Conservation (phyloP, 2,113 vertebrate genomes). For the Acrocephalus arundinaceus region DNA sequence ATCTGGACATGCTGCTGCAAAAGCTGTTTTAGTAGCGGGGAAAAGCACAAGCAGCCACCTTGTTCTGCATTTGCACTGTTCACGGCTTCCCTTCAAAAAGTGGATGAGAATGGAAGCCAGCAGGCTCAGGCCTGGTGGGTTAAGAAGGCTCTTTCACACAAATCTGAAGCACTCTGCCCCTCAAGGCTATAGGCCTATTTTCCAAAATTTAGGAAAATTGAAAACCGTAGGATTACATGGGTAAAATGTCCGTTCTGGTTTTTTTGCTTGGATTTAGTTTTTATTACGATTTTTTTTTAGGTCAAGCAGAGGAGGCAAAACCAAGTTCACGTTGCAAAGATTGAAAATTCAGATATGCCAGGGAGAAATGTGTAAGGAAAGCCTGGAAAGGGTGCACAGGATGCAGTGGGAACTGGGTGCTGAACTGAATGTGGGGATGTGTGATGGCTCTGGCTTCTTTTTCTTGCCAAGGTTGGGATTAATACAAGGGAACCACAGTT, state of each 20-base stretch:
- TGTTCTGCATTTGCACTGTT: not conserved
- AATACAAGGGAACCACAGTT: too few species aligned
- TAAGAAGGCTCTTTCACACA: not conserved
- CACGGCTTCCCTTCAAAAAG: not conserved
- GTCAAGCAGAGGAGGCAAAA: not conserved
- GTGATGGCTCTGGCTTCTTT: too few species aligned
- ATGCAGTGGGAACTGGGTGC: not conserved
- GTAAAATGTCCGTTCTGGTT: not conserved
- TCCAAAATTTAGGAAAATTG: not conserved
- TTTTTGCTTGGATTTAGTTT: not conserved
- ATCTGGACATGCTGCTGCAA: not conserved
- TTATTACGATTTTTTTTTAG: not conserved
- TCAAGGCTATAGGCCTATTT: not conserved
- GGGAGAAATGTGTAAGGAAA: not conserved
- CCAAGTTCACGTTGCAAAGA: accelerated
- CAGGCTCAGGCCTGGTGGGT: not conserved
- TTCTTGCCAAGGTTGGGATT: too few species aligned
- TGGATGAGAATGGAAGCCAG: not conserved
- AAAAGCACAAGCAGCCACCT: not conserved
- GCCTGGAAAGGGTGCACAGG: not conserved
- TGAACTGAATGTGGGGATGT: not conserved
- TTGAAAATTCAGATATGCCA: not conserved
- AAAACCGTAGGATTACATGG: not conserved
- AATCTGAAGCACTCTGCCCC: not conserved
- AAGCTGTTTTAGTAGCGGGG: not conserved